Evolutionary conservation across 2,888 invertebrate species (phyloP).

Genomic region (Gandaritis pyraliata): DNA sequence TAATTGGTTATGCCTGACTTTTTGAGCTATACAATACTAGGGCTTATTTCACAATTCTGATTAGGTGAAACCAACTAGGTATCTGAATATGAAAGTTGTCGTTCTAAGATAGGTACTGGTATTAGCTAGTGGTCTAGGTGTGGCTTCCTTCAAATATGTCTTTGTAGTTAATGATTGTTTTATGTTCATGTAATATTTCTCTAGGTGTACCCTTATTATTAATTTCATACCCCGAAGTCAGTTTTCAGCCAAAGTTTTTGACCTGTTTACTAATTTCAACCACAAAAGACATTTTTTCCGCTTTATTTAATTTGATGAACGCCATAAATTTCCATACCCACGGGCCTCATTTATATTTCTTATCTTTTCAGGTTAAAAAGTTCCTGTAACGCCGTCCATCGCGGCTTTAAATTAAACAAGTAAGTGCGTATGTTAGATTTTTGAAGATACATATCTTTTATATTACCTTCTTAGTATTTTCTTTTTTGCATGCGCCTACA

Average conservation of each 20-base stretch:
- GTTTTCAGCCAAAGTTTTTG: background rate
- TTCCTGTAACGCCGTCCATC: slow-evolving; percentile 75
- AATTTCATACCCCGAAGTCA: no score
- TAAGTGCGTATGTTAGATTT: slow-evolving; percentile 51
- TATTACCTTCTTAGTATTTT: slow-evolving; percentile 2
- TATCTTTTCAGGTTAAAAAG: slow-evolving; percentile 73
- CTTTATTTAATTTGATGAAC: slow-evolving; percentile 48
- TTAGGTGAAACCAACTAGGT: background rate
- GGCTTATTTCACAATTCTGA: background rate
- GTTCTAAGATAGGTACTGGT: background rate
- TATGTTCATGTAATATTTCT: no score
- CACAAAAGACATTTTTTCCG: slow-evolving; percentile 43
- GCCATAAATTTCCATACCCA: slow-evolving; percentile 50
- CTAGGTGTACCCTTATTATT: no score
- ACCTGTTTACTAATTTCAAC: slow-evolving; percentile 26
- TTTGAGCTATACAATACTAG: background rate
- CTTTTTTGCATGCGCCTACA: no score
- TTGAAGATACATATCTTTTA: no score
- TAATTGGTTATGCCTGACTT: background rate
- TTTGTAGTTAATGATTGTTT: no score
- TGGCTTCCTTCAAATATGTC: background rate
- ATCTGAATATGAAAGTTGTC: background rate
- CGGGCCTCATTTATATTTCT: slow-evolving; percentile 50
- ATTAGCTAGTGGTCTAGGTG: background rate
- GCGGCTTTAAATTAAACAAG: slow-evolving; percentile 72